Evolutionary conservation across 2,113 vertebrate genomes (phyloP).

Genomic region (Cyphomyrus discorhynchus): DNA sequence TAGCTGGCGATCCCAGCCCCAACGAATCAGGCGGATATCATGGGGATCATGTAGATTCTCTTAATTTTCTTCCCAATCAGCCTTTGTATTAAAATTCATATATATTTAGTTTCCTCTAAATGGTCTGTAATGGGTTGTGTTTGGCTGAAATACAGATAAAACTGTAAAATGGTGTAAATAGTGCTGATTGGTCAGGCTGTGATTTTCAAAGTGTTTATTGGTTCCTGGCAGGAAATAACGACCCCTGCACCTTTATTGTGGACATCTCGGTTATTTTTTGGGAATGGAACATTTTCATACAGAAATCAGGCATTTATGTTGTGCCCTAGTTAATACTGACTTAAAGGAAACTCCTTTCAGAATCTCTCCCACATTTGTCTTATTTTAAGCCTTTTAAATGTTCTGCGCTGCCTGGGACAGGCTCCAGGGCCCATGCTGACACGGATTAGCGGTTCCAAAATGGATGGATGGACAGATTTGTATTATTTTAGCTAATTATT

Average conservation of each 20-base stretch:
- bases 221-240: not conserved
- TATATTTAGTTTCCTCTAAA: not conserved
- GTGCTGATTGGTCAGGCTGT: not conserved
- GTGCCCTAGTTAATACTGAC: not conserved
- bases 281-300: not conserved
- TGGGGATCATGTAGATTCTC: not conserved
- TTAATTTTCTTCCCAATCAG: not conserved
- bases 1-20: conserved; percentile 30
- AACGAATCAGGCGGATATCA: not conserved
- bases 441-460: not conserved
- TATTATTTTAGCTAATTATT: not conserved
- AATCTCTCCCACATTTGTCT: not conserved
- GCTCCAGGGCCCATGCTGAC: not conserved
- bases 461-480: not conserved
- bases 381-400: not conserved
- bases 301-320: not conserved
- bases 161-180: not conserved
- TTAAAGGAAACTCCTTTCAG: not conserved
- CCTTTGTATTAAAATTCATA: not conserved
- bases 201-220: not conserved
- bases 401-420: not conserved
- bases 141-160: not conserved
- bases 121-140: not conserved
- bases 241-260: not conserved
- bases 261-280: not conserved